These are phyloP conservation scores for Bos taurus DNA, from an alignment of 2,113 vertebrate genomes.

Conservation along the genomic window DNA sequence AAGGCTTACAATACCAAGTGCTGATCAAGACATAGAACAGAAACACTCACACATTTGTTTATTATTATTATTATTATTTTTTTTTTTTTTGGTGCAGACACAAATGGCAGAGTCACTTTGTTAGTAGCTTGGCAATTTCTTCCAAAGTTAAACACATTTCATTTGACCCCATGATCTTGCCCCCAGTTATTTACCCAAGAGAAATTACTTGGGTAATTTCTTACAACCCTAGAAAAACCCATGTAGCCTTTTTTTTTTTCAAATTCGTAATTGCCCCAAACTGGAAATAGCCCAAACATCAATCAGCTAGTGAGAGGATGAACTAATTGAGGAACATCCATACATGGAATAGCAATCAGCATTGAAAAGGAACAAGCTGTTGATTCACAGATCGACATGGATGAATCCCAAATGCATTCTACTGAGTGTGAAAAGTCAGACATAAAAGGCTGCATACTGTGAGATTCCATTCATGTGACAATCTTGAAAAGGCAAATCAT, in stretches of 20 bases:
- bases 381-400: neutral
- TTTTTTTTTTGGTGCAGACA: neutral
- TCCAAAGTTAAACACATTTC: neutral
- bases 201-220: neutral
- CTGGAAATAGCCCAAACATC: neutral
- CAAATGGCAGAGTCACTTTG: neutral
- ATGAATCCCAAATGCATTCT: neutral
- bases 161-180: neutral
- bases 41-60: neutral
- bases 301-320: neutral
- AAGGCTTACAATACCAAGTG: neutral
- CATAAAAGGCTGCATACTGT: neutral
- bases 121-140: neutral
- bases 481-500: neutral
- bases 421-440: neutral
- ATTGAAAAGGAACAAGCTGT: neutral
- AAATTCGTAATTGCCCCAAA: neutral
- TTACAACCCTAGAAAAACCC: neutral
- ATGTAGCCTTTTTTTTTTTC: neutral
- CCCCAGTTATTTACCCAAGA: neutral
- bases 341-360: neutral
- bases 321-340: neutral
- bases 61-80: neutral
- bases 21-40: fast-evolving
- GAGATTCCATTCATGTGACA: neutral